Evolutionary conservation across 1,140 invertebrate genomes (phyloP), one percentile per base, ranked within the genome.

Genomic region (Himalopsyche phryganea): DNA sequence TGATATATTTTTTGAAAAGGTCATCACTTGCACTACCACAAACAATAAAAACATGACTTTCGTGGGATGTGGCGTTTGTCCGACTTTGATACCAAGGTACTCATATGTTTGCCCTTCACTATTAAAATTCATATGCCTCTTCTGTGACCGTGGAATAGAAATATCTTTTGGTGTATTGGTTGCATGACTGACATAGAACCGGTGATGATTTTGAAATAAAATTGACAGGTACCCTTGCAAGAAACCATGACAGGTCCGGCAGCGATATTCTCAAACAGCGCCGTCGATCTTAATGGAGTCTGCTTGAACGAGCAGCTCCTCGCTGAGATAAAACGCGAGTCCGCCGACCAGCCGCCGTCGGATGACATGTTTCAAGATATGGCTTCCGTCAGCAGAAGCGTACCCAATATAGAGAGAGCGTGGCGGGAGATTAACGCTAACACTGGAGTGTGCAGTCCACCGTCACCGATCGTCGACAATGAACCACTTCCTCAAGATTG

Each of bases 221-320:
- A 28, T 28, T 9, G 9, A 28, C 23, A 64, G 65, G 71, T 73
- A 47, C 71, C 80, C 6, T 61, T 80, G 45, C 76, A 78, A 6
- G 80, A 80, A 57, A 67, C 78, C 15, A 79, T 77, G 48, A 74
- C 83, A 61, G 79, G 84, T 19, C 79, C 85, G 1, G 87, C 87
- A 13, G 85, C 90, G 1, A 86, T 94, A 32, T 90, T 94, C 71
- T 90, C 90, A 1, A 94, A 96, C 67, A 94, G 91, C 68, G 87
- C 90, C n/a, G 90, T 94, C 0, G 90, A 90, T 71, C 73, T 91
- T 20, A 89, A 89, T 62, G 88, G 88, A 66, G 86, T 87, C 0
- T 77, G 83, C 66, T 73, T 90, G 1, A 89, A 90, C 67, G 88
- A 91, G 65, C 83, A 85, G 59, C 74, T 90, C 53, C 65, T 85